These are phyloP conservation scores for Ahaetulla prasina DNA, from an alignment of 2,113 vertebrate species.

Conservation along the genomic window DNA sequence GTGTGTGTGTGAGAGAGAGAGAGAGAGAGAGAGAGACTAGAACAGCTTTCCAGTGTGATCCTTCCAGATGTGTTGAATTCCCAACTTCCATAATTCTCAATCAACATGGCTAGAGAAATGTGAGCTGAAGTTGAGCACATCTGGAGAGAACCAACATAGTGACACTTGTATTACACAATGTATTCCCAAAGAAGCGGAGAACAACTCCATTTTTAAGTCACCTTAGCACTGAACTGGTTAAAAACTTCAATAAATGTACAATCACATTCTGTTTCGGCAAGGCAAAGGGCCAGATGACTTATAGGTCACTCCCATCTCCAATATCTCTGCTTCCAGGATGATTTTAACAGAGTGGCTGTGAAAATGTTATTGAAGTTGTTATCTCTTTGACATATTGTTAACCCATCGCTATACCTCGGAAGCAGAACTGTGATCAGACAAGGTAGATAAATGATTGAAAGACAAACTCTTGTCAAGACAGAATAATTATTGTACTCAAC, in stretches of 20 bases:
- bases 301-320: conserved; percentile 5
- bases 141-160: neutral
- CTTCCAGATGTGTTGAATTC: neutral
- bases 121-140: neutral
- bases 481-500: conserved; percentile 38
- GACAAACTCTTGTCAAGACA: conserved; percentile 20
- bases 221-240: conserved; percentile 37
- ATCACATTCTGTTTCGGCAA: conserved; percentile 1
- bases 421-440: conserved; percentile 23
- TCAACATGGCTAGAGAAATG: neutral
- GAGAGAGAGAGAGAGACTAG: neutral
- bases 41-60: neutral
- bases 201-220: neutral
- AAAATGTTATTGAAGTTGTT: conserved; percentile 38
- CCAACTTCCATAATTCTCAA: neutral
- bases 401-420: conserved; percentile 7
- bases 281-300: neutral
- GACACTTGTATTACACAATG: neutral
- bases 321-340: conserved; percentile 21
- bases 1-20: too few species aligned
- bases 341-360: conserved; percentile 24
- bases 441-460: conserved; percentile 27
- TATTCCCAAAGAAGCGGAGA: conserved; percentile 9
- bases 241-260: conserved; percentile 31
- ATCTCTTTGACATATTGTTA: conserved; percentile 20